Evolutionary conservation across 2,113 vertebrate genomes (phyloP).

Genomic region (Spea multiplicata): DNA sequence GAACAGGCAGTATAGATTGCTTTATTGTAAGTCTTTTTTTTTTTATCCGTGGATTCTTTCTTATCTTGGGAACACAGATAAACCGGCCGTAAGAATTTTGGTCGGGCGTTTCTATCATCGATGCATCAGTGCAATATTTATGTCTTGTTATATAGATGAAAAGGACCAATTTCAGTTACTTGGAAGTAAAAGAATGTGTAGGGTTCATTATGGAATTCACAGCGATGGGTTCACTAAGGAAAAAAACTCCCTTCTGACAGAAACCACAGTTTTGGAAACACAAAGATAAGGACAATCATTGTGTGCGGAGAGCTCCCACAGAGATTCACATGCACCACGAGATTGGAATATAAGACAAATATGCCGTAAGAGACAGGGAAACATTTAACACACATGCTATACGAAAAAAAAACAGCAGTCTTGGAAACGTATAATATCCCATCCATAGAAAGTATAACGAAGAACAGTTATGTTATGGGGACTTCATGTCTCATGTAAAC

Average conservation of each 20-base stretch:
- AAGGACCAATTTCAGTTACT: constrained; percentile 21
- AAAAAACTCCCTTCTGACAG: constrained; percentile 28
- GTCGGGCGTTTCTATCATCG: not conserved
- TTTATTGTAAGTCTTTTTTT: no score
- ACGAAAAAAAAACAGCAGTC: not conserved
- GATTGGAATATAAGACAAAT: constrained; percentile 4
- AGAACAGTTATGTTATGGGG: no score
- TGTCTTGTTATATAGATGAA: constrained; percentile 25
- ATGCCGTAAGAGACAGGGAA: not conserved
- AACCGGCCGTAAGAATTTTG: constrained; percentile 16
- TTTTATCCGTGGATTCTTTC: no score
- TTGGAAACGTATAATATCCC: no score
- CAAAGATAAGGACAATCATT: constrained; percentile 32
- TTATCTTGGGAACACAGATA: not conserved
- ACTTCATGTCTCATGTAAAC: no score
- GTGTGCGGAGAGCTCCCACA: constrained; percentile 21
- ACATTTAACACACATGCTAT: constrained; percentile 9
- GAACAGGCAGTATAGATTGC: not conserved
- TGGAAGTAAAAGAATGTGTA: constrained; percentile 21
- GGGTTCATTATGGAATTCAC: constrained; percentile 24
- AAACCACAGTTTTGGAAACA: constrained; percentile 13
- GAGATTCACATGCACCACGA: constrained; percentile 31
- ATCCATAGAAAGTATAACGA: no score
- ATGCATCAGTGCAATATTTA: constrained; percentile 19
- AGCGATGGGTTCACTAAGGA: constrained; percentile 3